phyloP scores from a whole-genome alignment of 2,888 invertebrate species.

The Diarsia dahlii region DNA sequence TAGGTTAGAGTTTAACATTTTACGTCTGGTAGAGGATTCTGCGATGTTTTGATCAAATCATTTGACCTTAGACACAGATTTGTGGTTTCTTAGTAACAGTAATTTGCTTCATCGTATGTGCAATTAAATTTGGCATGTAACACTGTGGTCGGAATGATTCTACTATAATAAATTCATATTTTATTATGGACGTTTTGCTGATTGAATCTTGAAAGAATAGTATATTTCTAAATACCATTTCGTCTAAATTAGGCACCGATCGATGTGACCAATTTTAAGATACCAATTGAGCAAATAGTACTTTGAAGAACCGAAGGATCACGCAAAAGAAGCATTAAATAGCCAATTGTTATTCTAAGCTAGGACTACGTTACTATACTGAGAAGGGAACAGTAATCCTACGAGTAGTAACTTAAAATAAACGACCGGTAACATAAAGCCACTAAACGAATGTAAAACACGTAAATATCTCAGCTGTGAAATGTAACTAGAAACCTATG shows the following conservation, averaged over 20 bases:
- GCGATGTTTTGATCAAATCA: conserved; percentile 18
- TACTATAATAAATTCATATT: background rate
- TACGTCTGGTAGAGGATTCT: conserved; percentile 13
- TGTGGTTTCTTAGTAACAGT: conserved; percentile 18
- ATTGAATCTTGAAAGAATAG: background rate
- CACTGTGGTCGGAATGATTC: background rate
- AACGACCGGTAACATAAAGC: background rate
- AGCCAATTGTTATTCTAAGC: background rate
- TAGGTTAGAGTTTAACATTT: conserved; percentile 22
- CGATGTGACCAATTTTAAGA: background rate
- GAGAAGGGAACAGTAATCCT: background rate
- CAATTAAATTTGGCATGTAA: conserved; percentile 23
- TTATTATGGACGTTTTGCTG: background rate
- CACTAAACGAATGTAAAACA: background rate
- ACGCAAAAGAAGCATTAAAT: background rate
- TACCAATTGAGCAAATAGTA: background rate
- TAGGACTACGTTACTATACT: background rate
- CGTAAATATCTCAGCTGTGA: background rate
- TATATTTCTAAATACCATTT: background rate
- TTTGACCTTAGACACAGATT: conserved; percentile 46
- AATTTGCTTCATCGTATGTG: conserved; percentile 17
- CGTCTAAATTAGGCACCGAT: background rate
- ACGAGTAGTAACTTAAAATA: background rate
- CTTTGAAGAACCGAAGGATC: background rate
- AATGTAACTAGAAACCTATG: conserved; percentile 23